These are phyloP conservation scores for Dryadula phaetusa DNA, from an alignment of 2,888 invertebrate species.

Conservation along the genomic window DNA sequence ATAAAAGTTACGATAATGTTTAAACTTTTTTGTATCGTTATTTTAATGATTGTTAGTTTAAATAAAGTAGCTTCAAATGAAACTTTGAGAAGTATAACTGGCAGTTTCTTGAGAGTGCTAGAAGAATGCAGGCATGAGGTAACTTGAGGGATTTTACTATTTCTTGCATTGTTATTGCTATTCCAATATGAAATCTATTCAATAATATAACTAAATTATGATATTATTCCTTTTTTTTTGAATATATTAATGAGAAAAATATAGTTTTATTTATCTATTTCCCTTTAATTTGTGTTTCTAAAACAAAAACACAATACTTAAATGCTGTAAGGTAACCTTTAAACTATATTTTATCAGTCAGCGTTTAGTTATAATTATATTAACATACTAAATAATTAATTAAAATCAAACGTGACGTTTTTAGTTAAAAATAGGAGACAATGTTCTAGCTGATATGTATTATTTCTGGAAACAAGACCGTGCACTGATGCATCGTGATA, in stretches of 20 bases:
- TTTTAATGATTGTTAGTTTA: constrained; percentile 48
- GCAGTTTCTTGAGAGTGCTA: constrained; percentile 63
- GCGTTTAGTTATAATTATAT: no score
- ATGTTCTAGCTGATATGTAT: constrained; percentile 62
- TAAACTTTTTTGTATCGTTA: constrained; percentile 31
- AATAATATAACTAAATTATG: no score
- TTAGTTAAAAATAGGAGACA: constrained; percentile 60
- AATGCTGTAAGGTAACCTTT: no score
- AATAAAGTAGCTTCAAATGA: constrained; percentile 54
- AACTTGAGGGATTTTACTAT: constrained; percentile 32
- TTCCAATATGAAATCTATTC: no score
- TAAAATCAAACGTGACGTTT: constrained; percentile 33
- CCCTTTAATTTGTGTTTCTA: no score
- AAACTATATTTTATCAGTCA: no score
- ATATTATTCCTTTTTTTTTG: no score
- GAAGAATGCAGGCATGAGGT: constrained; percentile 67
- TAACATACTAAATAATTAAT: no score
- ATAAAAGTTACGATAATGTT: constrained; percentile 24
- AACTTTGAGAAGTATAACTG: constrained; percentile 59
- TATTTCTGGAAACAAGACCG: constrained; percentile 70
- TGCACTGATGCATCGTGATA: constrained; percentile 58
- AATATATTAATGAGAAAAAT: no score
- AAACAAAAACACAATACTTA: no score
- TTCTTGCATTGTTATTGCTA: no score
- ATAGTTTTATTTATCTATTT: no score